Evolutionary conservation across 2,797 vertebrate genomes (phyloP), one percentile per base, ranked within the genome.

Genomic region (Artibeus jamaicensis): DNA sequence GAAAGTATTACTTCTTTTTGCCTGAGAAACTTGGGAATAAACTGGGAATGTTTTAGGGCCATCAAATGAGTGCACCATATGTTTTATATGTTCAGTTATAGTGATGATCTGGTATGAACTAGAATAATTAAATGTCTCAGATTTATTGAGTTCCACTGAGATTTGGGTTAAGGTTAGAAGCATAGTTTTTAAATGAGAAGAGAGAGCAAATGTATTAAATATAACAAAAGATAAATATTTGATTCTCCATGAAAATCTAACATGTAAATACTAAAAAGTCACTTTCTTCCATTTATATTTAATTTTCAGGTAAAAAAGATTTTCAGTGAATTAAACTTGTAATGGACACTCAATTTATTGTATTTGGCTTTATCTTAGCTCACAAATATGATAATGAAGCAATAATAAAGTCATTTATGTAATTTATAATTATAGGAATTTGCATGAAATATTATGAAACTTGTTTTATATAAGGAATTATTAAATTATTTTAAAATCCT

Each of bases 21-120:
- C 84, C 53, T 91, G n/a, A 73, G 78, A 53, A 76, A 82, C 91
- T 92, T 94, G 55, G n/a, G 57, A 65, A 76, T 84, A 91, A 94
- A 89, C 62, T 65, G 34, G 59, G 73, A 71, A 71, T 87, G 67
- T 94, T 70, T 97, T 74, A 65, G 81, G 46, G 55, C n/a, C 89
- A 82, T 15, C 74, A 71, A 71, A 50, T 86, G 71, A n/a, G 82
- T 93, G 48, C 86, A 32, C 42, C 55, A 77, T 77, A 55, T 83
- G 39, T 84, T 94, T 91, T 96, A 74, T 24, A 57, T 67, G 74
- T 82, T 95, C 34, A 68, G 32, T 32, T 88, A 34, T 71, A 93
- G 70, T 88, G 65, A 90, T 74, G 48, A 37, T 55, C 89, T 85
- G 78, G 48, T 53, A 73, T 39, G 29, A 95, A 65, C 7, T 70